Percentiles rank a stretch among this genome's conserved stretches.
Evolutionary conservation across 2,888 invertebrate genomes (phyloP).

Genomic region (Horisme vitalbata): DNA sequence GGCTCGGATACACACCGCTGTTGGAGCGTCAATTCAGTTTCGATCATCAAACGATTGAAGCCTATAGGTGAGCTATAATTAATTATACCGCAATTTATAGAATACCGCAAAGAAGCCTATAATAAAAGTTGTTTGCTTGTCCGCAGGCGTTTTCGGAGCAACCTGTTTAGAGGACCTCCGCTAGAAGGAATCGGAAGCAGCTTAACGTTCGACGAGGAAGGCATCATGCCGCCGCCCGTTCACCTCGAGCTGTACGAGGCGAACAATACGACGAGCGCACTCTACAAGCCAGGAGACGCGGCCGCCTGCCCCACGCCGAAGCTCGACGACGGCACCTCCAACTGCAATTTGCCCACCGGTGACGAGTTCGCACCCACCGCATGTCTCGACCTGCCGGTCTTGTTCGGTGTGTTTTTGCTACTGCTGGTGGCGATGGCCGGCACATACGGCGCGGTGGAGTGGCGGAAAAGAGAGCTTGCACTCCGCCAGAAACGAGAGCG

Average conservation of each 20-base stretch:
- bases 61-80: slow-evolving; percentile 4
- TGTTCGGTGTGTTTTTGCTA: slow-evolving; percentile 46
- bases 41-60: background rate
- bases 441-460: slow-evolving; percentile 35
- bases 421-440: slow-evolving; percentile 29
- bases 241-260: slow-evolving; percentile 24
- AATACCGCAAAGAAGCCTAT: no score
- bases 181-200: slow-evolving; percentile 22
- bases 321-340: slow-evolving; percentile 29
- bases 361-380: slow-evolving; percentile 53
- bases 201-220: slow-evolving; percentile 25
- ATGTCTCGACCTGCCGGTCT: slow-evolving; percentile 84
- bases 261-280: slow-evolving; percentile 1
- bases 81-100: no score
- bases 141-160: background rate
- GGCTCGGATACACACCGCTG: slow-evolving; percentile 11
- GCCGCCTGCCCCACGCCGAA: background rate
- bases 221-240: slow-evolving; percentile 5
- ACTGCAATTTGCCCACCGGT: slow-evolving; percentile 29
- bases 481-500: slow-evolving; percentile 20
- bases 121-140: background rate
- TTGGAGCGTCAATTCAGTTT: slow-evolving; percentile 10
- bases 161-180: background rate
- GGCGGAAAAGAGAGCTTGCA: slow-evolving; percentile 13
- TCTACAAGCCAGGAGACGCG: background rate